Percentiles rank a stretch among this genome's conserved stretches.
phyloP scores from a whole-genome alignment of 53 echinoderm and acorn worm species.

The Temnopleurus reevesii region DNA sequence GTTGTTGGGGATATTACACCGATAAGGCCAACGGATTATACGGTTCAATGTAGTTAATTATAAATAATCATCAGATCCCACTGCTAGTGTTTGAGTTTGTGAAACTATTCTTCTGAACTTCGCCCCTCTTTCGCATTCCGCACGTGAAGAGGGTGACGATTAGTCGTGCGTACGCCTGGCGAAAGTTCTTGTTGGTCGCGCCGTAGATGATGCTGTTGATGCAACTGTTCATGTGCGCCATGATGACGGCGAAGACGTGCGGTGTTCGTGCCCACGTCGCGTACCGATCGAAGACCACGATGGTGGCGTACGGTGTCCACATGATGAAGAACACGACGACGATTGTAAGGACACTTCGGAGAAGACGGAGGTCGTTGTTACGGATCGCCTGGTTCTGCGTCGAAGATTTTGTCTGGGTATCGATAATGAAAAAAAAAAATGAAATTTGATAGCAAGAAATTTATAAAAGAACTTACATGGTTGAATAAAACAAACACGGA shows the following conservation, averaged over 20 bases:
- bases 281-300: conserved; percentile 68
- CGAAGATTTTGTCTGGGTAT: neutral
- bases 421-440: neutral
- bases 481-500: no score
- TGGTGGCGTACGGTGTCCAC: conserved; percentile 84
- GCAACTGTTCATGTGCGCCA: conserved; percentile 88
- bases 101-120: neutral
- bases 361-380: conserved; percentile 61
- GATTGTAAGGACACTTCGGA: conserved; percentile 74
- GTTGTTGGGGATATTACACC: no score
- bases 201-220: conserved; percentile 87
- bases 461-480: no score
- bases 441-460: no score
- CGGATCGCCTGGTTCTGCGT: neutral
- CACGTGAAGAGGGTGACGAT: conserved; percentile 21
- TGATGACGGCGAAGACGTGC: conserved; percentile 65
- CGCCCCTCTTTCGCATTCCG: neutral
- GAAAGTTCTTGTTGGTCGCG: conserved; percentile 78
- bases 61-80: neutral
- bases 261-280: conserved; percentile 64
- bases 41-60: no score
- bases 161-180: conserved; percentile 65
- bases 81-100: neutral
- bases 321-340: conserved; percentile 77
- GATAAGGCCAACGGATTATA: no score